phyloP scores from a whole-genome alignment of 2,888 invertebrate genomes.

The Pocota personata region DNA sequence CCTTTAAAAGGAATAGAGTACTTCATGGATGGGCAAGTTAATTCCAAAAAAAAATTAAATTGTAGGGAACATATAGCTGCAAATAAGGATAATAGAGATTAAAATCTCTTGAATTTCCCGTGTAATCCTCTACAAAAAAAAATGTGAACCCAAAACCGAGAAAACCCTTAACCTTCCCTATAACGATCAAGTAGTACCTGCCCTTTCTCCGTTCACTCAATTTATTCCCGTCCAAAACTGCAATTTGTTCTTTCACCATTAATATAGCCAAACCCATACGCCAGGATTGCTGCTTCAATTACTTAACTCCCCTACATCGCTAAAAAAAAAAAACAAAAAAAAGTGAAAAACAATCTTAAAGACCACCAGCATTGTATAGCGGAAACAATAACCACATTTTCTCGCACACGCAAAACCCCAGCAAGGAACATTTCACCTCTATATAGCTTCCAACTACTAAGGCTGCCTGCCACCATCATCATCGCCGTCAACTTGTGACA shows the following conservation, averaged over 20 bases:
- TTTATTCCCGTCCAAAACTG: slow-evolving; percentile 2
- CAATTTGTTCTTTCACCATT: not conserved
- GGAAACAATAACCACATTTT: slow-evolving; percentile 69
- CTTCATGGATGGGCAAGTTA: not conserved
- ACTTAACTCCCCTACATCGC: slow-evolving; percentile 49
- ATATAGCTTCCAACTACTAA: slow-evolving; percentile 20
- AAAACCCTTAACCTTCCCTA: not conserved
- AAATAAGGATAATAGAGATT: not conserved
- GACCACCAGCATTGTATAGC: slow-evolving; percentile 64
- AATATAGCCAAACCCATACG: not conserved
- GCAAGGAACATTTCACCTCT: slow-evolving; percentile 27
- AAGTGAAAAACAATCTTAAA: slow-evolving; percentile 16
- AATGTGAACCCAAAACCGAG: not conserved
- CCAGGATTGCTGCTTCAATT: slow-evolving; percentile 56
- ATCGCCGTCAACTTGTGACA: slow-evolving; percentile 66
- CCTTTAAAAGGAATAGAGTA: too few species aligned
- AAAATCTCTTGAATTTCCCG: not conserved
- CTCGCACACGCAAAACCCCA: slow-evolving; percentile 55
- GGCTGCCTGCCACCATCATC: slow-evolving; percentile 50
- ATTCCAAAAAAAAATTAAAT: not conserved
- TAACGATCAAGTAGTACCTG: not conserved
- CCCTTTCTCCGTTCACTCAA: slow-evolving; percentile 3
- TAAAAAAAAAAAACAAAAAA: not conserved
- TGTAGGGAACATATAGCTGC: not conserved
- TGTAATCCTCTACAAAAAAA: not conserved